Percentiles rank a stretch among this genome's conserved stretches.
phyloP scores from a whole-genome alignment of 1,140 invertebrate genomes.

The Diabrotica undecimpunctata region DNA sequence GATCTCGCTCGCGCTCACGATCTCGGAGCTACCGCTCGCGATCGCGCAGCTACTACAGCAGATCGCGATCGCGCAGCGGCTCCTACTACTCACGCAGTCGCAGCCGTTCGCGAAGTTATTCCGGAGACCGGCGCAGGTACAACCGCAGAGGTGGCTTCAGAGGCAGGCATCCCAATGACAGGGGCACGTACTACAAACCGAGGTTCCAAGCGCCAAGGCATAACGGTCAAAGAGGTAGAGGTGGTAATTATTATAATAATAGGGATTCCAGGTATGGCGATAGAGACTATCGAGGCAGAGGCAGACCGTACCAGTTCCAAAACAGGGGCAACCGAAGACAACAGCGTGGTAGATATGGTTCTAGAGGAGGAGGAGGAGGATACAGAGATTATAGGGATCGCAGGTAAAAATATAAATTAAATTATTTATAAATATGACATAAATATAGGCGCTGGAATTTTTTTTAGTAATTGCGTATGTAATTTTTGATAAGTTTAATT shows the following conservation, averaged over 20 bases:
- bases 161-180: slow-evolving; percentile 58
- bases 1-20: slow-evolving; percentile 42
- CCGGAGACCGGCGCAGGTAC: slow-evolving; percentile 54
- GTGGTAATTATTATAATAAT: slow-evolving; percentile 53
- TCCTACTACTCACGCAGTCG: slow-evolving; percentile 58
- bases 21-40: slow-evolving; percentile 45
- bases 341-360: slow-evolving; percentile 39
- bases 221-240: slow-evolving; percentile 52
- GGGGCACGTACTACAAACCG: slow-evolving; percentile 72
- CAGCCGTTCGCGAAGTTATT: slow-evolving; percentile 61
- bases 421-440: neutral
- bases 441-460: no score
- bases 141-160: slow-evolving; percentile 52
- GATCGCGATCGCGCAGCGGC: slow-evolving; percentile 49
- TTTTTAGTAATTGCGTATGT: no score
- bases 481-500: neutral
- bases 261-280: slow-evolving; percentile 49
- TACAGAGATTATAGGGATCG: slow-evolving; percentile 65
- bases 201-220: slow-evolving; percentile 59
- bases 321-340: slow-evolving; percentile 36
- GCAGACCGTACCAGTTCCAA: slow-evolving; percentile 42
- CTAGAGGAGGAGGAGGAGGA: slow-evolving; percentile 48
- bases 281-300: slow-evolving; percentile 44
- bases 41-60: slow-evolving; percentile 47
- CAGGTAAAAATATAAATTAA: slow-evolving; percentile 18